phyloP scores from a whole-genome alignment of 2,888 invertebrate species.

The Halictus ligatus region DNA sequence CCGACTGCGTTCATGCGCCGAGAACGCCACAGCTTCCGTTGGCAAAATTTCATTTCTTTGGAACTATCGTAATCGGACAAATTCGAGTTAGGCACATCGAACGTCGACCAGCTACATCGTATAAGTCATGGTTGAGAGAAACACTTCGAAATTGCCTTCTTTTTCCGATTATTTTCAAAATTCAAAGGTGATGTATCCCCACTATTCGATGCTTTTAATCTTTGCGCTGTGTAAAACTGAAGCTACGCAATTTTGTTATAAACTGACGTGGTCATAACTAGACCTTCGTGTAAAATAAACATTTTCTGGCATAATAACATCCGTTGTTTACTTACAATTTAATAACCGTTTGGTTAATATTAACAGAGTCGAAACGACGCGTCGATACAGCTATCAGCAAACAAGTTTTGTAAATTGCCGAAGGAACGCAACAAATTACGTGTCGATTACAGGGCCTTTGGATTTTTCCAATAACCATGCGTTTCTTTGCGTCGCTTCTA shows the following conservation, averaged over 20 bases:
- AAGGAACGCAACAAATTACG: neutral
- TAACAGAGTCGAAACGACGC: too few relatives aligned
- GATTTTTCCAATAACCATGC: neutral
- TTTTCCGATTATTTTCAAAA: too few relatives aligned
- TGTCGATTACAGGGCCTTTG: neutral
- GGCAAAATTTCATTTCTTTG: neutral
- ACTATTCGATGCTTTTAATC: too few relatives aligned
- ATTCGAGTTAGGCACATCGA: neutral
- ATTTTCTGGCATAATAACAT: neutral
- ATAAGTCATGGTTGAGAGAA: too few relatives aligned
- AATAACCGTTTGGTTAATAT: neutral
- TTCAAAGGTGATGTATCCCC: too few relatives aligned
- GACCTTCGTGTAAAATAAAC: too few relatives aligned
- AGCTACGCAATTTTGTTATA: too few relatives aligned
- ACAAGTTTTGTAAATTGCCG: neutral
- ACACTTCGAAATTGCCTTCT: too few relatives aligned
- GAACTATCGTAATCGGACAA: neutral
- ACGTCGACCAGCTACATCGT: too few relatives aligned
- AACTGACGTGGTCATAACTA: too few relatives aligned
- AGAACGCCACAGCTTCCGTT: neutral
- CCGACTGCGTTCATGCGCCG: neutral
- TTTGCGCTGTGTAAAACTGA: too few relatives aligned
- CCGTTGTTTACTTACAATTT: neutral
- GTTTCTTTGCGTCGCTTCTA: neutral
- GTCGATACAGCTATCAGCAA: too few relatives aligned